A percentile compares a stretch with the other conserved stretches of the same genome.
These are phyloP conservation scores for Channallabes apus DNA, from an alignment of 2,797 vertebrate genomes.

Conservation along the genomic window DNA sequence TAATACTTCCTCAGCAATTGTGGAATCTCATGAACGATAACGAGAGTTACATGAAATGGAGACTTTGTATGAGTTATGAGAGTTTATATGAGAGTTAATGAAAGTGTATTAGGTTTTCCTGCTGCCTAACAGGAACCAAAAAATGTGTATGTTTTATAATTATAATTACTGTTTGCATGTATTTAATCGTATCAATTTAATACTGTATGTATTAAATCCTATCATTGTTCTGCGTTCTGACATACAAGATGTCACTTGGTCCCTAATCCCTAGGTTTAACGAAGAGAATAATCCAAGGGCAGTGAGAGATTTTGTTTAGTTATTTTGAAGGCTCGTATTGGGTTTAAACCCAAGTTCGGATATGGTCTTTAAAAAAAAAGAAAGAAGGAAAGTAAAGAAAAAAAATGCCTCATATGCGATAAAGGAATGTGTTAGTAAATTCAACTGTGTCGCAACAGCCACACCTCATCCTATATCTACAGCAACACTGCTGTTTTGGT, in stretches of 20 bases:
- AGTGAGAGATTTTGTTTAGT: slow-evolving; percentile 17
- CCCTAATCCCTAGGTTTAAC: slow-evolving; percentile 34
- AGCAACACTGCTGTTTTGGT: too few relatives aligned
- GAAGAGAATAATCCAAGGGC: slow-evolving; percentile 12
- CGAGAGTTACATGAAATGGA: slow-evolving; percentile 21
- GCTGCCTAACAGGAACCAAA: not conserved
- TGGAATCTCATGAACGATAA: slow-evolving; percentile 9
- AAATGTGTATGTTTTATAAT: not conserved
- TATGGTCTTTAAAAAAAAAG: slow-evolving; percentile 2
- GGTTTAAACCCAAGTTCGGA: slow-evolving; percentile 24
- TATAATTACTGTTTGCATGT: not conserved
- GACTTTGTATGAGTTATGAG: not conserved
- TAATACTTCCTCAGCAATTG: slow-evolving; percentile 11
- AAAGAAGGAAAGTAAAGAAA: not conserved
- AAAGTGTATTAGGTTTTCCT: not conserved
- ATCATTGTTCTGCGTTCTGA: slow-evolving; percentile 1
- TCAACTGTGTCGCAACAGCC: slow-evolving; percentile 12
- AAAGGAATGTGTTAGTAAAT: slow-evolving; percentile 36
- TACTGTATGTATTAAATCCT: not conserved
- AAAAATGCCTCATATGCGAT: not conserved
- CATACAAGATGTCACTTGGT: slow-evolving; percentile 23
- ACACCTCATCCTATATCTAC: slow-evolving; percentile 31
- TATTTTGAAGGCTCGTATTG: not conserved
- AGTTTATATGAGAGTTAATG: too few relatives aligned
- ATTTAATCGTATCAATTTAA: too few relatives aligned